Evolutionary conservation across 2,113 vertebrate species (phyloP).

Genomic region (Macrotus californicus): DNA sequence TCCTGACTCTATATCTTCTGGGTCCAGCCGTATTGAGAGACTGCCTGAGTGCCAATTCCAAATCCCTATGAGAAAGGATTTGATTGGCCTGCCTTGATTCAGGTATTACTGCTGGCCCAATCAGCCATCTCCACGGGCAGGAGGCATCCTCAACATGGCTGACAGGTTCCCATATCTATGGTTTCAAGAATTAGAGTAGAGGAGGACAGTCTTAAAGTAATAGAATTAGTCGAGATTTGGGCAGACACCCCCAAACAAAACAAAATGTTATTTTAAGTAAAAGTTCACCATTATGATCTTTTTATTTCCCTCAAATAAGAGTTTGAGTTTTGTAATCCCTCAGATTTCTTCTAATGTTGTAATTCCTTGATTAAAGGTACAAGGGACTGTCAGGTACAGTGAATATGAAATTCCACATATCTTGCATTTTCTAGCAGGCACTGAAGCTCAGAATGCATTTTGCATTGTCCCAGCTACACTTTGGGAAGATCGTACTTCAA

Average conservation of each 20-base stretch:
- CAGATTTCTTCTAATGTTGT: not conserved
- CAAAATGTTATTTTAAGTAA: not conserved
- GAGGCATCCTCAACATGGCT: not conserved
- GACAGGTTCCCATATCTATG: not conserved
- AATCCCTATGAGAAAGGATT: not conserved
- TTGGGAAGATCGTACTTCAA: not conserved
- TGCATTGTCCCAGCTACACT: not conserved
- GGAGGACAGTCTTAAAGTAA: not conserved
- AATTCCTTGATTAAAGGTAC: constrained; percentile 16
- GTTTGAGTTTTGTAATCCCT: not conserved
- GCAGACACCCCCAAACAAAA: not conserved
- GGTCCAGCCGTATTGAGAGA: not conserved
- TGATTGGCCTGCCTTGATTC: not conserved
- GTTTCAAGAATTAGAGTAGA: not conserved
- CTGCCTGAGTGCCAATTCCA: not conserved
- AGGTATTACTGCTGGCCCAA: not conserved
- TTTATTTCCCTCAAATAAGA: not conserved
- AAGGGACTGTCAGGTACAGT: not conserved
- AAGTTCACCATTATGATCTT: not conserved
- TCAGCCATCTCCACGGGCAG: not conserved
- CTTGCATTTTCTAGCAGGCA: not conserved
- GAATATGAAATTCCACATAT: not conserved
- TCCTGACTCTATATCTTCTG: not conserved
- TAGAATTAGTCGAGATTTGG: not conserved
- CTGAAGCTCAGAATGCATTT: not conserved